Evolutionary conservation across 2,888 invertebrate genomes (phyloP), one percentile per base, ranked within the genome.

Genomic region (Chaitophorus viminalis): DNA sequence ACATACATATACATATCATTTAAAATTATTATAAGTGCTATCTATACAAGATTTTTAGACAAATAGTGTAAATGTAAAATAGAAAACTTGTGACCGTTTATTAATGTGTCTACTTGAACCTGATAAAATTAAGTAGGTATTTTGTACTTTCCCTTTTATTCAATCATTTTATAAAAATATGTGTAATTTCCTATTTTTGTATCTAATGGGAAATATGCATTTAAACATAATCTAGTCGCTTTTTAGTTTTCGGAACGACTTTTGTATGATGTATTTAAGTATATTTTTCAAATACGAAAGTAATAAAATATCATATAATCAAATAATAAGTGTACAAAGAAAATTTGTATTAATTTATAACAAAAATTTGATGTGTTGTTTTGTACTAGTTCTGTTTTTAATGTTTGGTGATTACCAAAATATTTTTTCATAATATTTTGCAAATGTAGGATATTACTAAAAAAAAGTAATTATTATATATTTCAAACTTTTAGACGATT

Each of bases 1-100:
- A n/a, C n/a, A 21, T 60, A 60, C 1, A 60, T 46, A 46, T 46
- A 17, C 31, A 14, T 29, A 68, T 14, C 18, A 39, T 83, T 83
- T 83, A 60, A 29, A 84, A 65, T 84, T 65, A 76, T 84, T 39
- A 39, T 46, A 31, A 29, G 29, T 21, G 39, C 21, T 76, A 21
- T 83, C 5, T 21, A 60, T 14, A 39, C 18, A 21, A 31, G 21
- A 77, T 8, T 6, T 77, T 36, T 82, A 36, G 46, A 25, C 74
- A 36, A 74, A 54, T 82, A 74, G 82, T 54, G 9, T 54, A 74
- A 33, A 33, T 36, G n/a, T 82, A n/a, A 72, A 36, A 18, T 72
- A 17, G 54, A 33, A 52, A 29, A 29, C 21, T n/a, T 72, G 18
- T 82, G n/a, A 21, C 29, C 18, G 29, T 9, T 21, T n/a, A 65